Evolutionary conservation across 2,888 invertebrate species (phyloP).

Genomic region (Epirrhoe alternata): DNA sequence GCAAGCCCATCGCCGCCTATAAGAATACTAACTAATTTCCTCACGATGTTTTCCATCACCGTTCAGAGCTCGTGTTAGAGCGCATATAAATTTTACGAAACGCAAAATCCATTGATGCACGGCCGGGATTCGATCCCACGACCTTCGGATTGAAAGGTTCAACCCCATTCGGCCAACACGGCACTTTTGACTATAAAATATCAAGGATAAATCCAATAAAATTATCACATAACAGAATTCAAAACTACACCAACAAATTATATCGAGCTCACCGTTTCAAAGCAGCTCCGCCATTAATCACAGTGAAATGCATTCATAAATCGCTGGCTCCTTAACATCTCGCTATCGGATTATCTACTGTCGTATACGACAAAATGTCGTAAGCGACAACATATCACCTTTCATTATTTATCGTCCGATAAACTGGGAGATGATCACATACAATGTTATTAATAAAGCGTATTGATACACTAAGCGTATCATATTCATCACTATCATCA

Average conservation of each 20-base stretch:
- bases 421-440: conserved; percentile 24
- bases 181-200: too few relatives aligned
- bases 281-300: conserved; percentile 55
- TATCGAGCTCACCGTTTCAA: conserved; percentile 8
- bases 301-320: conserved; percentile 60
- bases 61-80: too few relatives aligned
- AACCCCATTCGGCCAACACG: too few relatives aligned
- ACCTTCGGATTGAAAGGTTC: too few relatives aligned
- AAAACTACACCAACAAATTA: not conserved
- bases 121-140: too few relatives aligned
- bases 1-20: too few relatives aligned
- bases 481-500: not conserved
- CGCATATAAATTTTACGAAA: too few relatives aligned
- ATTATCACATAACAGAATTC: conserved; percentile 1
- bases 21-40: too few relatives aligned
- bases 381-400: conserved; percentile 37
- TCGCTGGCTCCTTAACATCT: conserved; percentile 48
- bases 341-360: conserved; percentile 36
- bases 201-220: not conserved
- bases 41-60: too few relatives aligned
- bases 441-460: conserved; percentile 3
- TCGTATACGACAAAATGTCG: conserved; percentile 31
- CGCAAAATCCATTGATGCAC: too few relatives aligned
- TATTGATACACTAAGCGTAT: not conserved
- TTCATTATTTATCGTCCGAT: conserved; percentile 33